These are phyloP conservation scores for Calameuta pallipes DNA, from an alignment of 2,888 invertebrate species.

Conservation along the genomic window DNA sequence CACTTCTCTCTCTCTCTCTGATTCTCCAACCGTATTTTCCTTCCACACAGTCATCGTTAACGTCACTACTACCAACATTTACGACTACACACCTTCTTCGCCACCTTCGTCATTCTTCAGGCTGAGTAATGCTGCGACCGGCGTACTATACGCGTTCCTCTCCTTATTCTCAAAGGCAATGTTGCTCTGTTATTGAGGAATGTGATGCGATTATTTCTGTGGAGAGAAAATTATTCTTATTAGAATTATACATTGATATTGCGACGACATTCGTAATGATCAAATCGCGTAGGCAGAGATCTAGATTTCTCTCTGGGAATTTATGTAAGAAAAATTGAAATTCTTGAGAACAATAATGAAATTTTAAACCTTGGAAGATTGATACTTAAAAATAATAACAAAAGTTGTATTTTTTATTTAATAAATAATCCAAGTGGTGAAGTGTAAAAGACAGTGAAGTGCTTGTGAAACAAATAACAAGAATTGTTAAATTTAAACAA, in stretches of 20 bases:
- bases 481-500: neutral
- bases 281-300: neutral
- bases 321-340: neutral
- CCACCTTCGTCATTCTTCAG: neutral
- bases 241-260: neutral
- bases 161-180: neutral
- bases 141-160: neutral
- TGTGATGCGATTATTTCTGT: neutral
- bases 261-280: neutral
- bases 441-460: neutral
- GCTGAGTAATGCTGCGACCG: neutral
- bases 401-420: neutral
- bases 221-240: neutral
- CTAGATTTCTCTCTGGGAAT: neutral
- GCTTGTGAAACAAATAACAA: neutral
- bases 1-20: neutral
- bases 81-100: constrained; percentile 18
- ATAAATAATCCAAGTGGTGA: neutral
- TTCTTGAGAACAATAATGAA: neutral
- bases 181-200: neutral
- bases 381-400: neutral
- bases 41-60: neutral
- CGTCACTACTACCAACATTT: constrained; percentile 8
- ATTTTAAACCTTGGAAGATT: neutral
- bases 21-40: neutral